These are phyloP conservation scores for Podarcis lilfordi DNA, from an alignment of 2,797 vertebrate genomes.

Conservation along the genomic window DNA sequence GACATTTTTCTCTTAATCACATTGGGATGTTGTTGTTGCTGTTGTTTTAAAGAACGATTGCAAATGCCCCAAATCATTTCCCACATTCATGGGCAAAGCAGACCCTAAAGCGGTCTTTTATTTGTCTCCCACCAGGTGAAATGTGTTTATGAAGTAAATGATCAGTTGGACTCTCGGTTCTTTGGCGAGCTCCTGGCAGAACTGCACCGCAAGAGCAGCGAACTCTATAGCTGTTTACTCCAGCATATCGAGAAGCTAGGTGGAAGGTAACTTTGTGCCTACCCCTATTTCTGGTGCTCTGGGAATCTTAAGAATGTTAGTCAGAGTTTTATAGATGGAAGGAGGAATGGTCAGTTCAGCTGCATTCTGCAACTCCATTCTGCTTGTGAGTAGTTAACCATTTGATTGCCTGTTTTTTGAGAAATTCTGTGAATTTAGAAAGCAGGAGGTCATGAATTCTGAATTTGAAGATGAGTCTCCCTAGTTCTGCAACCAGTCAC, in stretches of 20 bases:
- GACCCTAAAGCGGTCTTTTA: constrained; percentile 8
- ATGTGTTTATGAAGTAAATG: constrained; percentile 53
- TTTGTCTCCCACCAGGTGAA: constrained; percentile 55
- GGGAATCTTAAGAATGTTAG: constrained; percentile 47
- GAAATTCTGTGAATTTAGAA: background rate
- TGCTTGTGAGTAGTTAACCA: background rate
- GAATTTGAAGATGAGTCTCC: background rate
- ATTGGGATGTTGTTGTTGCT: no score
- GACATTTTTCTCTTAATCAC: no score
- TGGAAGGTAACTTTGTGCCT: constrained; percentile 77
- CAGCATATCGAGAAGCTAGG: constrained; percentile 91
- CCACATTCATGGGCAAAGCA: no score
- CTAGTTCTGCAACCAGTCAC: background rate
- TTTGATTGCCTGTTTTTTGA: background rate
- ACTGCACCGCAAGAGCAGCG: constrained; percentile 89
- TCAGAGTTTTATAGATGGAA: background rate
- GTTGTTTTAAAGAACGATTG: no score
- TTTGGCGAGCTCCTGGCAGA: constrained; percentile 95
- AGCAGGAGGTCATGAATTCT: background rate
- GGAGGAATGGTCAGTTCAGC: background rate
- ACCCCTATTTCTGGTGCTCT: rapidly evolving
- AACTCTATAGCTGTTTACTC: constrained; percentile 88
- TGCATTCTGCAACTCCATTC: background rate
- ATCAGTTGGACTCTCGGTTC: constrained; percentile 90
- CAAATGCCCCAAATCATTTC: background rate